Percentiles rank a stretch among this genome's conserved stretches.
Evolutionary conservation across 2,113 vertebrate species (phyloP).

Genomic region (Cavia aperea): DNA sequence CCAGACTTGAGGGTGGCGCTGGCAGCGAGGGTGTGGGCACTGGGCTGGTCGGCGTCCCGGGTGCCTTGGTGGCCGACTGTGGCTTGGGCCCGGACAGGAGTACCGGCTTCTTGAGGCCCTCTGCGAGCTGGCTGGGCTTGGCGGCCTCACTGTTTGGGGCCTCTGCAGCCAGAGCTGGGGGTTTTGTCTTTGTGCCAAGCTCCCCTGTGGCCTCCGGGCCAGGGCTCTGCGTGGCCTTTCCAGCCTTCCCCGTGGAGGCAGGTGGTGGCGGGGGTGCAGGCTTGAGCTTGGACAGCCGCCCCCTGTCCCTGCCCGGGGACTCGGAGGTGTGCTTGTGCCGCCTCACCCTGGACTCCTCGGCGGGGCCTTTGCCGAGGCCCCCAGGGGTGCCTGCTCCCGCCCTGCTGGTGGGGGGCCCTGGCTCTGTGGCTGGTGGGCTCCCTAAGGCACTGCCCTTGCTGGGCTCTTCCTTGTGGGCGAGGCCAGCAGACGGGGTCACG

Average conservation of each 20-base stretch:
- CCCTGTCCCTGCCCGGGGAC: constrained; percentile 81
- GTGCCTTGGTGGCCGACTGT: constrained; percentile 76
- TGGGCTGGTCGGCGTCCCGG: constrained; percentile 60
- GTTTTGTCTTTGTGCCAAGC: constrained; percentile 79
- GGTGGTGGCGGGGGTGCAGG: constrained; percentile 88
- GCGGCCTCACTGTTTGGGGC: constrained; percentile 69
- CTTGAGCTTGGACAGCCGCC: constrained; percentile 88
- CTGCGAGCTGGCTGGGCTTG: constrained; percentile 75
- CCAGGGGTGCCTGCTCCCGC: constrained; percentile 72
- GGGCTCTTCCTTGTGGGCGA: constrained; percentile 77
- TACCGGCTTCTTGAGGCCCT: constrained; percentile 81
- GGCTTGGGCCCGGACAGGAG: constrained; percentile 83
- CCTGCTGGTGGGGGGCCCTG: constrained; percentile 69
- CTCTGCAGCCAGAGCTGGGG: constrained; percentile 73
- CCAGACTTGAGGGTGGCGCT: constrained; percentile 27
- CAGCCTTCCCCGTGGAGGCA: constrained; percentile 74
- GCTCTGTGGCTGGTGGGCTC: constrained; percentile 61
- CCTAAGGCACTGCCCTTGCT: constrained; percentile 77
- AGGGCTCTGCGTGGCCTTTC: constrained; percentile 81
- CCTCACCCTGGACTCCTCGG: constrained; percentile 85
- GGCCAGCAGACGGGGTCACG: constrained; percentile 45
- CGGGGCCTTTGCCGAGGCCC: constrained; percentile 74
- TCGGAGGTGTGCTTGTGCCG: constrained; percentile 84
- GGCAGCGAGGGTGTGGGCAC: constrained; percentile 62
- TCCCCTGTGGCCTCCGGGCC: constrained; percentile 81